phyloP scores from a whole-genome alignment of 1,140 invertebrate genomes.

The Lepidotrigona ventralis region DNA sequence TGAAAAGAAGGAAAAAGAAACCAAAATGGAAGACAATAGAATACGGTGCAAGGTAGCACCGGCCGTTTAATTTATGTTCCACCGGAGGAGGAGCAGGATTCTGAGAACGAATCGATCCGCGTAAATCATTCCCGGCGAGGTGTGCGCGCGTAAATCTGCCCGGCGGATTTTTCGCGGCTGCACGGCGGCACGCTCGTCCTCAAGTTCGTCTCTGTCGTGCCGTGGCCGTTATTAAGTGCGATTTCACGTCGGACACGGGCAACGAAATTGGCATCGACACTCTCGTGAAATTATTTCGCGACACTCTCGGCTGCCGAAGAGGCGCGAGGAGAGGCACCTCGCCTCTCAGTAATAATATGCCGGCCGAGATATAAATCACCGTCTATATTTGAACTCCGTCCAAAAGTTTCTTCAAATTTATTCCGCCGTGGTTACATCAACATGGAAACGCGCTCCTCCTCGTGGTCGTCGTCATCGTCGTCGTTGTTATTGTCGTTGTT shows the following conservation, averaged over 20 bases:
- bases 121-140: slow-evolving; percentile 50
- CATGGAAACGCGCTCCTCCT: slow-evolving; percentile 32
- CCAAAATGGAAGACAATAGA: not conserved
- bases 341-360: slow-evolving; percentile 57
- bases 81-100: not conserved
- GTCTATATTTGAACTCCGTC: slow-evolving; percentile 63
- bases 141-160: slow-evolving; percentile 47
- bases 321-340: not conserved
- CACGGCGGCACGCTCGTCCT: slow-evolving; percentile 18
- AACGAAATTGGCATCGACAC: slow-evolving; percentile 55
- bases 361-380: slow-evolving; percentile 57
- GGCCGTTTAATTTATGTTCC: not conserved
- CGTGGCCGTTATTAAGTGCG: slow-evolving; percentile 52
- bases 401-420: slow-evolving; percentile 66
- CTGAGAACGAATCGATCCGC: slow-evolving; percentile 48
- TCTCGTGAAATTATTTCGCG: slow-evolving; percentile 56
- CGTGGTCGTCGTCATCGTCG: not conserved
- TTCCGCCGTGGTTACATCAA: slow-evolving; percentile 58
- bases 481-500: slow-evolving; percentile 45
- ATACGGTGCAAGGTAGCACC: not conserved
- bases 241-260: slow-evolving; percentile 37
- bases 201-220: slow-evolving; percentile 51
- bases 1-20: not conserved
- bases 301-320: not conserved
- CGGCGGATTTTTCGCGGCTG: slow-evolving; percentile 44